These are phyloP conservation scores for Orius laevigatus DNA, from an alignment of 1,140 invertebrate species.

Conservation along the genomic window DNA sequence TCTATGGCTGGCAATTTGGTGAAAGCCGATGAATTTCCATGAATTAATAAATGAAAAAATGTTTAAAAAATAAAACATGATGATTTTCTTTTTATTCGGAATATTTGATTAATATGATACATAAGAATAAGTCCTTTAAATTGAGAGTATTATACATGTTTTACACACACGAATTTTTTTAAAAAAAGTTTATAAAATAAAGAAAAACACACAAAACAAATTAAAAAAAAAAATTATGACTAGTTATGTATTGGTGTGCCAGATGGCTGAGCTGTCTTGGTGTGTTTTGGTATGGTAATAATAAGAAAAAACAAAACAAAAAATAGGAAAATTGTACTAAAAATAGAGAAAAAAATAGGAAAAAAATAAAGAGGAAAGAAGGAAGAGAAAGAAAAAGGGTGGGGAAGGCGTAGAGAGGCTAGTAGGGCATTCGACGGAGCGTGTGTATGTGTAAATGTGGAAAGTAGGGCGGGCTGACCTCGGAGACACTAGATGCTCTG, in stretches of 20 bases:
- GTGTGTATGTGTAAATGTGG: neutral
- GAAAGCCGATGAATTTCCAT: too few relatives aligned
- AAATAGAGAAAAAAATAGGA: neutral
- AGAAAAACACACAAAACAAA: slow-evolving; percentile 11
- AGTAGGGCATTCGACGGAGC: neutral
- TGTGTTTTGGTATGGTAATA: too few relatives aligned
- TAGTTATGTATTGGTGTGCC: slow-evolving; percentile 19
- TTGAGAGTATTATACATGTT: slow-evolving; percentile 2
- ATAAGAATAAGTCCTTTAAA: slow-evolving; percentile 9
- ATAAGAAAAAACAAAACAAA: too few relatives aligned
- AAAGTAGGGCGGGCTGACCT: neutral
- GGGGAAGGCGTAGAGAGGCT: neutral
- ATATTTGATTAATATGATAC: slow-evolving; percentile 18
- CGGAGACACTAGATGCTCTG: neutral
- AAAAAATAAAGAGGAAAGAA: neutral
- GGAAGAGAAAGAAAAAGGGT: neutral
- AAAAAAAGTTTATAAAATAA: slow-evolving; percentile 10
- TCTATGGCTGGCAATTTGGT: too few relatives aligned
- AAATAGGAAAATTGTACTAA: neutral
- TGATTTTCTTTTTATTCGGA: slow-evolving; percentile 2
- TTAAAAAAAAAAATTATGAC: slow-evolving; percentile 13
- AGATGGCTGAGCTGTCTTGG: neutral
- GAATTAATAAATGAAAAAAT: too few relatives aligned
- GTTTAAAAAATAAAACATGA: too few relatives aligned
- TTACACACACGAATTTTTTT: slow-evolving; percentile 4